phyloP scores from a whole-genome alignment of 2,888 invertebrate genomes.

The Drosophila ezoana region DNA sequence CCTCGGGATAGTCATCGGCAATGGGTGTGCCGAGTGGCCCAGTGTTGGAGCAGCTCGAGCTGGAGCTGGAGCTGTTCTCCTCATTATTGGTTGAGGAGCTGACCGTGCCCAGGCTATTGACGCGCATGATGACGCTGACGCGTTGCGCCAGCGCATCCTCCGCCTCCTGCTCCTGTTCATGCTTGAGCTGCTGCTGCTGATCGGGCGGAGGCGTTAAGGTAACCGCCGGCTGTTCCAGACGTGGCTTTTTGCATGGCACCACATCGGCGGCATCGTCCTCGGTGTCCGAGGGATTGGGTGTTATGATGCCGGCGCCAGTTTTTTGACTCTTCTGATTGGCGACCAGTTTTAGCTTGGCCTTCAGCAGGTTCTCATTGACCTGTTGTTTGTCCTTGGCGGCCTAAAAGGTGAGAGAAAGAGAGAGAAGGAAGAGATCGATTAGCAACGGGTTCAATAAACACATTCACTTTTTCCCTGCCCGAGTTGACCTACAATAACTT shows the following conservation, averaged over 20 bases:
- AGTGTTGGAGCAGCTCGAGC: conserved; percentile 46
- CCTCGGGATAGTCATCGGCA: conserved; percentile 78
- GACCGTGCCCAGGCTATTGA: conserved; percentile 91
- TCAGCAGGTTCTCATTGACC: conserved; percentile 76
- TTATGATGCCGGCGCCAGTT: conserved; percentile 86
- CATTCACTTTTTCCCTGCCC: conserved; percentile 46
- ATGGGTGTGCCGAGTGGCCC: conserved; percentile 41
- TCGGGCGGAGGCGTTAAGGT: conserved; percentile 83
- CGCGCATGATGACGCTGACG: conserved; percentile 94
- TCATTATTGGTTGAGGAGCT: conserved; percentile 85
- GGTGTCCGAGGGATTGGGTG: conserved; percentile 94
- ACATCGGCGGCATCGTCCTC: conserved; percentile 89
- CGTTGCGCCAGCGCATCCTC: conserved; percentile 78
- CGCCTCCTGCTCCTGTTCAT: conserved; percentile 50
- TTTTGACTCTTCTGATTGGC: conserved; percentile 65
- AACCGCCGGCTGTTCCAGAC: conserved; percentile 74
- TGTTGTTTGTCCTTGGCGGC: conserved; percentile 71
- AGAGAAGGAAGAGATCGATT: conserved; percentile 16
- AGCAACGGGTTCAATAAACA: conserved; percentile 45
- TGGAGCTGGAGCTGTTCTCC: conserved; percentile 54
- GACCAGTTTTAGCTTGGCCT: conserved; percentile 77
- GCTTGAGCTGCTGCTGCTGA: conserved; percentile 85
- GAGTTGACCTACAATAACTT: conserved; percentile 72
- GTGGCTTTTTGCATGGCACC: conserved; percentile 85
- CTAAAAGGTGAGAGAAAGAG: conserved; percentile 28